phyloP scores from a whole-genome alignment of 2,888 invertebrate genomes.

The Cerceris ruficornis region DNA sequence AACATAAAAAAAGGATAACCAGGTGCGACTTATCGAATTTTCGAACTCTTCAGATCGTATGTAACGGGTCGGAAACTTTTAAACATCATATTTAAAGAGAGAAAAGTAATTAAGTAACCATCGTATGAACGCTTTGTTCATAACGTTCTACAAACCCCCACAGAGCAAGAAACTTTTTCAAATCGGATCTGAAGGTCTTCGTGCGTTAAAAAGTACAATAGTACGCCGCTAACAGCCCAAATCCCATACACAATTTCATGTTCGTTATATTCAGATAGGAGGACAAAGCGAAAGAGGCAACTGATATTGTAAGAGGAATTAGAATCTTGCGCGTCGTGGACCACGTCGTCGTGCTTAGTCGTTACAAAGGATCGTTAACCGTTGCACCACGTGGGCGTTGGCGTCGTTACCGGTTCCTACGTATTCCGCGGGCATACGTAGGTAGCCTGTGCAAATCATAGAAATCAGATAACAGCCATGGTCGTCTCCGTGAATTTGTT shows the following conservation, averaged over 20 bases:
- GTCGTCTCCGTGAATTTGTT: conserved; percentile 42
- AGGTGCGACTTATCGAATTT: no score
- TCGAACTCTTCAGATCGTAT: no score
- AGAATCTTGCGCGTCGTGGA: conserved; percentile 14
- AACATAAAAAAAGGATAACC: no score
- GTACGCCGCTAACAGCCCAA: not conserved
- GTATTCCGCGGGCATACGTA: conserved; percentile 28
- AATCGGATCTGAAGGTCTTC: no score
- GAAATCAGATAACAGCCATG: conserved; percentile 61
- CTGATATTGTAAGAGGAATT: conserved; percentile 8
- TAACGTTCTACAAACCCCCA: no score
- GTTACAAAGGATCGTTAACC: conserved; percentile 60
- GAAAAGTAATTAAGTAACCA: no score
- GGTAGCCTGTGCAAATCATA: conserved; percentile 49
- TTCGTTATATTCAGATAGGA: conserved; percentile 15
- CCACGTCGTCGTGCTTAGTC: conserved; percentile 41
- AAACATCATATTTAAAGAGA: no score
- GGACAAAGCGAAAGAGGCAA: conserved; percentile 26
- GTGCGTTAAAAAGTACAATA: no score
- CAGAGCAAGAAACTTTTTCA: no score
- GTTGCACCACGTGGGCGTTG: conserved; percentile 29
- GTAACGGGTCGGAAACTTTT: no score
- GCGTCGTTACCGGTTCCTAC: conserved; percentile 33
- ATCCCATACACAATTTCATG: not conserved
- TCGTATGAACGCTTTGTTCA: no score